Conservation (phyloP, 1,140 invertebrate species). For the Lordiphosa stackelbergi region DNA sequence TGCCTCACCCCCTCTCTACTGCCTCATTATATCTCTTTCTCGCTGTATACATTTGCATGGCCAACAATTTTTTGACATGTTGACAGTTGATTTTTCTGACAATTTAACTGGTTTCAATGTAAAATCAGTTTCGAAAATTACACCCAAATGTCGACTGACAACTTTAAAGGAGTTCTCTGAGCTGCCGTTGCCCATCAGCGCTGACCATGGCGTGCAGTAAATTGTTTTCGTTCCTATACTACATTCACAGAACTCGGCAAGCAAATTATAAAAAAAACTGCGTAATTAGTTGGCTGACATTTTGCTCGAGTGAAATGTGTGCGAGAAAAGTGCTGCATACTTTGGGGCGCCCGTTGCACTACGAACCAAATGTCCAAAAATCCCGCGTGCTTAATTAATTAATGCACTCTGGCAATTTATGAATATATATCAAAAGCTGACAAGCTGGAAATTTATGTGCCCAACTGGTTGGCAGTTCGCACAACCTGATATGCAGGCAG, state of each 20-base stretch:
- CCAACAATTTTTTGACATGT: conserved; percentile 77
- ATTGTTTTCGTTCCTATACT: conserved; percentile 46
- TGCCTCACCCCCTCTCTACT: neutral
- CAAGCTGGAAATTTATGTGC: conserved; percentile 73
- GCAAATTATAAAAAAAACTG: conserved; percentile 66
- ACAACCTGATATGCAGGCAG: conserved; percentile 50
- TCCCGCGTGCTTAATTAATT: conserved; percentile 64
- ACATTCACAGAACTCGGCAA: conserved; percentile 45
- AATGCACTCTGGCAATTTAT: conserved; percentile 75
- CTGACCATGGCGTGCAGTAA: conserved; percentile 72
- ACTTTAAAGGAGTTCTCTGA: conserved; percentile 69
- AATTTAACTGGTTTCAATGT: conserved; percentile 77
- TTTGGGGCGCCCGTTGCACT: conserved; percentile 36
- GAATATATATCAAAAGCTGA: conserved; percentile 76
- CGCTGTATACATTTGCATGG: conserved; percentile 59
- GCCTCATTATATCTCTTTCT: conserved; percentile 3
- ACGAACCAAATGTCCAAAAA: conserved; percentile 44
- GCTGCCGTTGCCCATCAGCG: conserved; percentile 19
- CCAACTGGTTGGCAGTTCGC: conserved; percentile 39
- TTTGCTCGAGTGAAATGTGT: conserved; percentile 8
- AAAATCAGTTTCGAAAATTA: conserved; percentile 77
- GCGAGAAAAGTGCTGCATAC: conserved; percentile 44
- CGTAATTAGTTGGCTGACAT: conserved; percentile 52
- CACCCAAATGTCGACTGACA: conserved; percentile 63
- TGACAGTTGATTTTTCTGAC: conserved; percentile 77